A percentile compares a stretch with the other conserved stretches of the same genome.
These are phyloP conservation scores for cattle (Bos taurus) DNA, from an alignment of 2,113 vertebrate genomes.

Conservation along the genomic window ARS-UCD2.0 NC_037328.1:36893001-36893500, in stretches of 20 bases:
- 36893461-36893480: constrained; percentile 96
- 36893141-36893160: not conserved
- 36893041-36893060: constrained; percentile 58
- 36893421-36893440: constrained; percentile 90
- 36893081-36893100: constrained; percentile 26
- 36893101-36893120: not conserved
- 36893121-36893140: not conserved
- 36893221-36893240: constrained; percentile 96
- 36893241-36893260: constrained; percentile 98
- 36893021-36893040: constrained; percentile 63
- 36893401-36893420: constrained; percentile 90
- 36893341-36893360: constrained; percentile 93
- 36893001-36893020: constrained; percentile 62
- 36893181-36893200: constrained; percentile 63
- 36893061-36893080: constrained; percentile 51
- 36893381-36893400: constrained; percentile 87
- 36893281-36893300: constrained; percentile 88
- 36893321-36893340: constrained; percentile 76
- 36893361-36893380: constrained; percentile 93
- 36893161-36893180: not conserved
- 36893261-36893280: constrained; percentile 85
- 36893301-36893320: constrained; percentile 85
- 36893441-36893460: constrained; percentile 91
- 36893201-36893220: constrained; percentile 84
- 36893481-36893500: constrained; percentile 89